Evolutionary conservation across 2,797 vertebrate genomes (phyloP).

Genomic region (Neopelma chrysocephalum): DNA sequence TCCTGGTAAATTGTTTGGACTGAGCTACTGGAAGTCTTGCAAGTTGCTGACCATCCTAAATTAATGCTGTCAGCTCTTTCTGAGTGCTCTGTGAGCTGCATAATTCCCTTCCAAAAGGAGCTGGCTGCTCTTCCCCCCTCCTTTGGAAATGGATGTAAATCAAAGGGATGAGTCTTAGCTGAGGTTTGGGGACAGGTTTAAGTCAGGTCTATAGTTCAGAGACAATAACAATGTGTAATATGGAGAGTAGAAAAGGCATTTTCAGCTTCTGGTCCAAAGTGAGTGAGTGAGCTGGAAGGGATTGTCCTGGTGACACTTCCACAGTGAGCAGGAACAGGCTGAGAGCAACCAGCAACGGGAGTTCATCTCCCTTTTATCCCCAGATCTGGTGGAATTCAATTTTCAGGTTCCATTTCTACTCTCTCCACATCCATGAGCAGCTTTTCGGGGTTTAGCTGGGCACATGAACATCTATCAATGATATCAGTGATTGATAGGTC

Average conservation of each 20-base stretch:
- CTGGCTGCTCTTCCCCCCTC: not conserved
- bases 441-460: not conserved
- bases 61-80: not conserved
- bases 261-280: not conserved
- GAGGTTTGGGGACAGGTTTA: not conserved
- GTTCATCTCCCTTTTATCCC: not conserved
- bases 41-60: not conserved
- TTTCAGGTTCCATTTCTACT: not conserved
- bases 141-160: not conserved
- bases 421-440: accelerated
- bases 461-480: accelerated
- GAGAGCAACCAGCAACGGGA: not conserved
- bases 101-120: not conserved
- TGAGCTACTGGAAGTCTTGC: not conserved
- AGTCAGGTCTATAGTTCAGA: not conserved
- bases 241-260: not conserved
- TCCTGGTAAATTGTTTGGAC: not conserved
- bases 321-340: not conserved
- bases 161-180: not conserved
- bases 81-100: not conserved
- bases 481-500: accelerated
- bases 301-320: not conserved
- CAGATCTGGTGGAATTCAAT: not conserved
- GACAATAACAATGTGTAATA: not conserved
- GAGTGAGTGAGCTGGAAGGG: not conserved